phyloP scores from a whole-genome alignment of 2,888 invertebrate species.

The Argyra leucocephala region DNA sequence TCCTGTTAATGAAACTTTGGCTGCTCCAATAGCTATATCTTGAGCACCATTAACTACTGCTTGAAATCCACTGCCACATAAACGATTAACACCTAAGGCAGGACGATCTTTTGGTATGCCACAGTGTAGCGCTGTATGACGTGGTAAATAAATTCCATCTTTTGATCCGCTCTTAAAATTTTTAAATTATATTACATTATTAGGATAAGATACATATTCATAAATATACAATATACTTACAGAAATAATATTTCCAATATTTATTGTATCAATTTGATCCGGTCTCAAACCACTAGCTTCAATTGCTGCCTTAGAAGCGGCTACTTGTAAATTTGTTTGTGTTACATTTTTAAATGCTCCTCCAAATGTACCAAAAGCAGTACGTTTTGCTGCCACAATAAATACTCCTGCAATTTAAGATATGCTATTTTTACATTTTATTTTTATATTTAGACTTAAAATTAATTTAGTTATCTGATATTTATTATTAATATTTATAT shows the following conservation, averaged over 20 bases:
- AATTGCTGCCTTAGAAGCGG: conserved; percentile 70
- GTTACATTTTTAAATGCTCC: conserved; percentile 66
- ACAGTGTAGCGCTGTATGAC: conserved; percentile 75
- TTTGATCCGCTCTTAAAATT: conserved; percentile 54
- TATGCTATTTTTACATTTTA: too few species aligned
- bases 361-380: conserved; percentile 93
- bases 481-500: neutral
- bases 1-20: conserved; percentile 79
- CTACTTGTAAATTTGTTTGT: conserved; percentile 68
- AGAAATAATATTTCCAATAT: conserved; percentile 80
- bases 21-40: conserved; percentile 78
- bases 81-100: conserved; percentile 78
- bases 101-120: conserved; percentile 80
- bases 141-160: conserved; percentile 77
- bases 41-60: conserved; percentile 83
- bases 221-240: conserved; percentile 47
- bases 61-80: conserved; percentile 98
- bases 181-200: neutral
- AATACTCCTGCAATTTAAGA: conserved; percentile 60
- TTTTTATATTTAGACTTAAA: neutral
- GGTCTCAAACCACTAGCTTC: conserved; percentile 71
- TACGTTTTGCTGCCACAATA: conserved; percentile 91
- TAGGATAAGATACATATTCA: too few species aligned
- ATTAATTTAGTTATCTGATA: neutral
- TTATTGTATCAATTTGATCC: conserved; percentile 76